Base-by-base conservation (phyloP, 2,113 vertebrate species). In the Sebastes fasciatus region DNA sequence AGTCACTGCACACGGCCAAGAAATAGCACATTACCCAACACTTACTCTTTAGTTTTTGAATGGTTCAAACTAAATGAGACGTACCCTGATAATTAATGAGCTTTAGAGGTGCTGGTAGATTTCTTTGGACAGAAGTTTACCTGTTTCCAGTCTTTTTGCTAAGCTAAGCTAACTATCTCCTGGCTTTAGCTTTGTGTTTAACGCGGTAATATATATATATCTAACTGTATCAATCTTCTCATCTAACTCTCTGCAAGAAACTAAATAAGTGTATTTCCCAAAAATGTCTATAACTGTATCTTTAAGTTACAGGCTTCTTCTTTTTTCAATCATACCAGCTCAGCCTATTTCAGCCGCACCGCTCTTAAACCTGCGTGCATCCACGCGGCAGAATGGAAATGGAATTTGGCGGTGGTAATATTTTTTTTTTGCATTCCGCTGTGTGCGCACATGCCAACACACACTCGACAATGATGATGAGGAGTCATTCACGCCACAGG, bases 401-500 rank as follows among this genome's bases (percentile, higher is more conserved):
- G 68, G n/a, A 52, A 64, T 34, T 80, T 60, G 58, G 49, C 0
- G 4, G 34, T n/a, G 64, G 42, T 23, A 11, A 58, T 61, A 21
- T 48, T 66, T 1, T 48, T 66, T 1, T 72, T 2, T 6, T 52
- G 55, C 55, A 43, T 73, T 78, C 63, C 57, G 46, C 26, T 34
- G 2, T 19, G 60, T 4, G 57, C 19, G 23, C 69, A 43, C 64
- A 75, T 68, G 57, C 49, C 69, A 66, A 55, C 74, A 46, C 54
- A 14, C 71, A 23, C 80, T 34, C 34, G 34, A 34, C 21, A 4
- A 0, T 19, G 61, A 55, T 19, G 79, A 79, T 74, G 70, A 62
- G n/a, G 60, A 86, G 8, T 46, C 72, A 42, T 79, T 84, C 55
- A 57, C 58, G 70, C 54, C 82, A 48, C 73, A 68, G 74, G 73